These are phyloP conservation scores for Varanus salvator DNA, from an alignment of 2,113 vertebrate genomes.

Conservation along the genomic window DNA sequence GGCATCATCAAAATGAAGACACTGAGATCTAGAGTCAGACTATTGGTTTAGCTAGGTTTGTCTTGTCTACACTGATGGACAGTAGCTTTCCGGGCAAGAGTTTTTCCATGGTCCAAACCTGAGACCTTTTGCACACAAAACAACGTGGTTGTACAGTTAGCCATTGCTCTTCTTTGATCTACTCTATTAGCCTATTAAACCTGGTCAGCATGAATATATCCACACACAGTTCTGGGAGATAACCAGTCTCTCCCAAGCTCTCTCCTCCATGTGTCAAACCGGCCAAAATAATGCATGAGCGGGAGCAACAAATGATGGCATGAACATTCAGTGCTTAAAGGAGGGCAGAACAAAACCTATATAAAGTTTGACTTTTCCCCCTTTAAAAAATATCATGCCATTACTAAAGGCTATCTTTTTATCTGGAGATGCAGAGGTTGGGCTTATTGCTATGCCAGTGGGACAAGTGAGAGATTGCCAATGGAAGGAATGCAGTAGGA, in stretches of 20 bases:
- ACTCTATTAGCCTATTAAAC: neutral
- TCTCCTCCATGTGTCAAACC: neutral
- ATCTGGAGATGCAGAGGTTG: slow-evolving; percentile 40
- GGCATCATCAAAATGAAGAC: neutral
- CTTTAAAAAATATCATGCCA: neutral
- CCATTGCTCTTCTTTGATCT: neutral
- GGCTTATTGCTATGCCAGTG: slow-evolving; percentile 35
- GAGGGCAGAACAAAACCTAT: neutral
- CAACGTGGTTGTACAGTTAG: neutral
- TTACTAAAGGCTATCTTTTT: slow-evolving; percentile 29
- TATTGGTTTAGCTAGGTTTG: neutral
- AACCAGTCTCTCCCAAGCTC: neutral
- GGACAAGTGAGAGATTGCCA: slow-evolving; percentile 55
- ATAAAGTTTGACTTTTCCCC: too few species aligned
- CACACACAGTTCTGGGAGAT: neutral
- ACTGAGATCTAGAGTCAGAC: neutral
- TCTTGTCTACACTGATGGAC: neutral
- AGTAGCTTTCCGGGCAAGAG: too few species aligned
- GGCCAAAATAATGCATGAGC: neutral
- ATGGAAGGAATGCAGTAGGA: slow-evolving; percentile 50
- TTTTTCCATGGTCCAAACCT: neutral
- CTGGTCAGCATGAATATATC: neutral
- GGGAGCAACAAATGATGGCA: neutral
- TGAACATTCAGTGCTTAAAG: neutral
- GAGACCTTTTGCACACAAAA: neutral